A percentile compares a stretch with the other conserved stretches of the same genome.
phyloP scores from a whole-genome alignment of 2,797 vertebrate genomes.

The Coregonus suidteri region DNA sequence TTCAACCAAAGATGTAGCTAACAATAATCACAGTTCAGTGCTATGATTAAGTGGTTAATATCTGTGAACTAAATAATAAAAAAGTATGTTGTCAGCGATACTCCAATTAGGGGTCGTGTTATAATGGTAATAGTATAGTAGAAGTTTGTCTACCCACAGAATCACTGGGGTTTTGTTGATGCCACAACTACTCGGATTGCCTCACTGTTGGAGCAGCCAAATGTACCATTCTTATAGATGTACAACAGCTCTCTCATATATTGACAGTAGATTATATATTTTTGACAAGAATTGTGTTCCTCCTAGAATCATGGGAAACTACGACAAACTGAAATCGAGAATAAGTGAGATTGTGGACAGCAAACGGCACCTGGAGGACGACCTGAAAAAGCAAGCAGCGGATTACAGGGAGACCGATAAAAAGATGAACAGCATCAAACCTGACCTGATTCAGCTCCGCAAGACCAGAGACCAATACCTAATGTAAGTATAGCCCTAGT shows the following conservation, averaged over 20 bases:
- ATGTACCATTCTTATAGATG: too few relatives aligned
- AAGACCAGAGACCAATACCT: slow-evolving; percentile 92
- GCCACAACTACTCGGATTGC: too few relatives aligned
- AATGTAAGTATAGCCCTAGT: slow-evolving; percentile 71
- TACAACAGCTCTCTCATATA: neutral
- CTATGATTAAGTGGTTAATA: neutral
- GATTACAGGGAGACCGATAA: slow-evolving; percentile 94
- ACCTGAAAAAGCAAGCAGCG: slow-evolving; percentile 85
- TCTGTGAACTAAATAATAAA: neutral
- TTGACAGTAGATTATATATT: neutral
- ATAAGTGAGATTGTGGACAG: slow-evolving; percentile 91
- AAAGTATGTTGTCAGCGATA: too few relatives aligned
- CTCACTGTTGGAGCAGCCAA: too few relatives aligned
- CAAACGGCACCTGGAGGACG: slow-evolving; percentile 88
- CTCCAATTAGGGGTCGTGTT: too few relatives aligned
- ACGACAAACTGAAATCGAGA: slow-evolving; percentile 86
- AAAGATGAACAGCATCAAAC: slow-evolving; percentile 95
- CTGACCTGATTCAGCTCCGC: slow-evolving; percentile 91
- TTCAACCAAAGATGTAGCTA: neutral
- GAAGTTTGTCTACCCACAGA: too few relatives aligned
- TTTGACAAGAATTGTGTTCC: neutral
- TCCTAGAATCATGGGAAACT: slow-evolving; percentile 85
- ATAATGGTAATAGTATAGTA: too few relatives aligned
- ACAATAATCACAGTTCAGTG: neutral
- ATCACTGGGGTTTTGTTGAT: too few relatives aligned